Base-by-base conservation (phyloP, 1,140 invertebrate genomes). In the Pseudomyrmex concolor region DNA sequence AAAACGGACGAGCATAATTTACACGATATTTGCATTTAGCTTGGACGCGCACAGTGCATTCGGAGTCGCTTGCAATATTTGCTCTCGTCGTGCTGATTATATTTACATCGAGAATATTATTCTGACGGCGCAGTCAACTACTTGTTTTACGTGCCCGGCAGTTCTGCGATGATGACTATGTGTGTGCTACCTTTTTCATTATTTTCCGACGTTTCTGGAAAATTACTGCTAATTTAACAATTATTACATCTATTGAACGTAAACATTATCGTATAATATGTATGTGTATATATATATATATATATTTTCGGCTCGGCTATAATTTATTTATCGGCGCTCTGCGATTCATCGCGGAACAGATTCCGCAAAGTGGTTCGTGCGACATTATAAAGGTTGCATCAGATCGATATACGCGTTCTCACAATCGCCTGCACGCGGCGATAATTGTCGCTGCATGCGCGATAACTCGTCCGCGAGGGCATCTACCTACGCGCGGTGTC, bases 351-450 rank as follows among this genome's bases (percentile, higher is more conserved):
- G 34, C 34, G 34, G 17, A 50, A 87, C 85, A 72, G 85, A 74
- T 83, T 68, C 62, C 70, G 51, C 57, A 74, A 84, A 86, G 67
- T 57, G 81, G 63, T 55, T 45, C 73, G 70, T 68, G n/a, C 50
- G 70, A 82, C 70, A 70, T 72, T 73, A 74, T 63, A 74, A 82
- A 74, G 34, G 17, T 84, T 81, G 80, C 63, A 86, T 67, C 85
- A 74, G 85, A 87, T 87, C 86, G 80, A 87, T 87, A 87, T 87
- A 84, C 60, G 62, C 68, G 83, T 68, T 84, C 72, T 87, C 71
- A 54, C 73, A 84, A 84, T 87, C 62, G 71, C 67, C 0, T 45
- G 63, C 68, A 25, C 63, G 73, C 51, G 51, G 19, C 51, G 70
- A 84, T 87, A 84, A 87, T 87, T 87, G 84, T 87, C 72, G 63